These are phyloP conservation scores for Chondrilla cf. caribensis DNA, from an alignment of 37 sponge, comb jelly and placozoan genomes.

Conservation along the genomic window DNA sequence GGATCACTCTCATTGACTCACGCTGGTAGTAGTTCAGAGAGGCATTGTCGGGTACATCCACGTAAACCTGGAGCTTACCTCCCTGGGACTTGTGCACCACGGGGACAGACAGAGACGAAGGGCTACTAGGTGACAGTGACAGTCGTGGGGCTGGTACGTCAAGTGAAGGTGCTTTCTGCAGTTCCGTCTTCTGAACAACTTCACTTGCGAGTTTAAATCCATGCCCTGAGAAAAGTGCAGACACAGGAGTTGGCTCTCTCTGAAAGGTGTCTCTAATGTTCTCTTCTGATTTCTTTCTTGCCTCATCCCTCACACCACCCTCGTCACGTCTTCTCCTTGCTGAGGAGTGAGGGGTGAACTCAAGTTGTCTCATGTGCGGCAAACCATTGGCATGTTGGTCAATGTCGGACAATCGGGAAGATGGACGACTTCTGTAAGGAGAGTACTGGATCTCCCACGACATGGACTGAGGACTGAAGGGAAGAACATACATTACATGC, in stretches of 20 bases:
- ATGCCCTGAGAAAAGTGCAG: neutral
- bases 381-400: no score
- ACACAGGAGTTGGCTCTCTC: constrained; percentile 17
- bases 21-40: neutral
- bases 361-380: neutral
- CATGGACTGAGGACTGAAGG: constrained; percentile 47
- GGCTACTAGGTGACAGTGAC: neutral
- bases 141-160: neutral
- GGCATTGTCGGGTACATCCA: neutral
- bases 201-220: neutral
- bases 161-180: neutral
- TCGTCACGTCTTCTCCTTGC: neutral
- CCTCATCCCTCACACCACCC: no score
- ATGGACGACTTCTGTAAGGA: neutral
- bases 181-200: neutral
- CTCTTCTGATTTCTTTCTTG: no score
- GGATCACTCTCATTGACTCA: neutral
- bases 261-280: neutral
- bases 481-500: neutral
- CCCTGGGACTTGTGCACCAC: constrained; percentile 13
- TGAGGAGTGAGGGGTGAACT: neutral
- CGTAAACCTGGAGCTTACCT: constrained; percentile 24
- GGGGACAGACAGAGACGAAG: neutral
- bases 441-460: constrained; percentile 75
- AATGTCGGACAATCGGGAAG: neutral